A percentile compares a stretch with the other conserved stretches of the same genome.
Conservation (phyloP, 2,797 vertebrate species). For the Picus viridis region DNA sequence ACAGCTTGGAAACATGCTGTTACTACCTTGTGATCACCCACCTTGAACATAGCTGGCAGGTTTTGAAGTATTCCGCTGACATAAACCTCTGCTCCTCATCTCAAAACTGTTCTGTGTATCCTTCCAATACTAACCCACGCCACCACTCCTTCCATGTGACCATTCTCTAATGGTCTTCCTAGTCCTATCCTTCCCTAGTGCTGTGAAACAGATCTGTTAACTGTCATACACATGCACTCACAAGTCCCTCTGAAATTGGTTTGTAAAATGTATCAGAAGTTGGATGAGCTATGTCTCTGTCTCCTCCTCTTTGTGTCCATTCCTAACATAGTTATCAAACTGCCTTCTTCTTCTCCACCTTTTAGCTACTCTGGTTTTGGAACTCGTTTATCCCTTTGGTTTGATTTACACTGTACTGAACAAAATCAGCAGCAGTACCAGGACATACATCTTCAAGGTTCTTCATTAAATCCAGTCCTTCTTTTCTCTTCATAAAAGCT, state of each 20-base stretch:
- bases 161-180: background rate
- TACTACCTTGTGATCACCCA: too few species aligned
- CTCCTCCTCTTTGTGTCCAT: background rate
- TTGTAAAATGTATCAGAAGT: background rate
- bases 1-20: background rate
- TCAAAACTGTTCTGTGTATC: background rate
- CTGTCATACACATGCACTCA: background rate
- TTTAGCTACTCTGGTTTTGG: background rate
- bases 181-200: background rate
- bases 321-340: fast-evolving
- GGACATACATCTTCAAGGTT: background rate
- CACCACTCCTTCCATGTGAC: background rate
- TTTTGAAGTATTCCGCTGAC: background rate
- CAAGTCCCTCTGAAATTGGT: background rate
- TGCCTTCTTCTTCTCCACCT: background rate
- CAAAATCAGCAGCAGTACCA: background rate
- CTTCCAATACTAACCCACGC: background rate
- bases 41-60: background rate
- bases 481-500: background rate
- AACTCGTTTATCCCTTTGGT: background rate
- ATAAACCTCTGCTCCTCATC: background rate
- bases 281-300: background rate
- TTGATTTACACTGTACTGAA: background rate
- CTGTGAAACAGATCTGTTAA: background rate
- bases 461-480: background rate